phyloP scores from a whole-genome alignment of 2,113 vertebrate species.

The Mus musculus region GRCm39 chr13:79009001-79009500 shows the following conservation, averaged over 20 bases:
- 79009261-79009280: conserved; percentile 83
- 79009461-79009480: conserved; percentile 78
- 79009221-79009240: conserved; percentile 87
- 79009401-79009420: conserved; percentile 84
- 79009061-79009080: conserved; percentile 68
- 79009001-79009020: conserved; percentile 77
- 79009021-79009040: conserved; percentile 80
- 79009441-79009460: conserved; percentile 80
- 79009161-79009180: conserved; percentile 81
- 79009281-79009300: conserved; percentile 88
- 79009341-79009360: conserved; percentile 86
- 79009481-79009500: conserved; percentile 69
- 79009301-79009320: conserved; percentile 88
- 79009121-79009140: conserved; percentile 81
- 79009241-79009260: conserved; percentile 86
- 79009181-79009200: conserved; percentile 86
- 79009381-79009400: conserved; percentile 87
- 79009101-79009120: conserved; percentile 74
- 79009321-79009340: conserved; percentile 88
- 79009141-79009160: conserved; percentile 78
- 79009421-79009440: conserved; percentile 86
- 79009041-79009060: conserved; percentile 67
- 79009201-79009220: conserved; percentile 86
- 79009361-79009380: conserved; percentile 88
- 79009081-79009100: conserved; percentile 71